Evolutionary conservation across 2,888 invertebrate species (phyloP).

Genomic region (Choreutis nemorana): DNA sequence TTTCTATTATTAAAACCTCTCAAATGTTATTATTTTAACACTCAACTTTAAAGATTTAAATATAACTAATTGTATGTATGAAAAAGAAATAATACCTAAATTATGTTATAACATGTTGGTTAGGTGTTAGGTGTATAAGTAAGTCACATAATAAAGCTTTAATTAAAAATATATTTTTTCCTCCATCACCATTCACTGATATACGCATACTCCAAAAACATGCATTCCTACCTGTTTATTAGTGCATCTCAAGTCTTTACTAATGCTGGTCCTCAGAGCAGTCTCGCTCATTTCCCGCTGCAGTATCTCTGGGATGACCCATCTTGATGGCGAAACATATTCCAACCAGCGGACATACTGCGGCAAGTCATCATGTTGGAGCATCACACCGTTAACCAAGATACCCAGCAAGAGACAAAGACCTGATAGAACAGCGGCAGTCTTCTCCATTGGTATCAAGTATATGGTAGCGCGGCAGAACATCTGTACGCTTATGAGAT

Average conservation of each 20-base stretch:
- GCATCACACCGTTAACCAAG: slow-evolving; percentile 72
- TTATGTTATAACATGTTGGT: too few species aligned
- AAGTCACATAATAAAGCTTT: too few species aligned
- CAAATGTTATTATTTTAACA: too few species aligned
- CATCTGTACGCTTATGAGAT: slow-evolving; percentile 74
- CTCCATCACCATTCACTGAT: too few species aligned
- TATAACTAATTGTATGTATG: too few species aligned
- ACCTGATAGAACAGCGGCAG: slow-evolving; percentile 69
- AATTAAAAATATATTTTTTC: too few species aligned
- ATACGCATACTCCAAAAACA: too few species aligned
- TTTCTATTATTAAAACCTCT: too few species aligned
- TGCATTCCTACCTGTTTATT: slow-evolving; percentile 74
- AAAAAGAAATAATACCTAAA: too few species aligned
- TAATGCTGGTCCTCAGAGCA: slow-evolving; percentile 64
- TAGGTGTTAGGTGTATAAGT: too few species aligned
- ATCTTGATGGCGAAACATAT: slow-evolving; percentile 75
- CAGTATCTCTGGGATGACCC: slow-evolving; percentile 74
- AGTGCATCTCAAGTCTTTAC: slow-evolving; percentile 65
- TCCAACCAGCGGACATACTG: slow-evolving; percentile 72
- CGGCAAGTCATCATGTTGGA: slow-evolving; percentile 75
- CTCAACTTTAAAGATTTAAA: too few species aligned
- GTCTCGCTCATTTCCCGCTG: slow-evolving; percentile 71
- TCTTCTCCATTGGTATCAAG: slow-evolving; percentile 71
- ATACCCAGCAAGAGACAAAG: slow-evolving; percentile 68
- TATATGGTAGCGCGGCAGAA: slow-evolving; percentile 73